Base-by-base conservation (phyloP, 2,113 vertebrate genomes). In the Pseudopipra pipra region DNA sequence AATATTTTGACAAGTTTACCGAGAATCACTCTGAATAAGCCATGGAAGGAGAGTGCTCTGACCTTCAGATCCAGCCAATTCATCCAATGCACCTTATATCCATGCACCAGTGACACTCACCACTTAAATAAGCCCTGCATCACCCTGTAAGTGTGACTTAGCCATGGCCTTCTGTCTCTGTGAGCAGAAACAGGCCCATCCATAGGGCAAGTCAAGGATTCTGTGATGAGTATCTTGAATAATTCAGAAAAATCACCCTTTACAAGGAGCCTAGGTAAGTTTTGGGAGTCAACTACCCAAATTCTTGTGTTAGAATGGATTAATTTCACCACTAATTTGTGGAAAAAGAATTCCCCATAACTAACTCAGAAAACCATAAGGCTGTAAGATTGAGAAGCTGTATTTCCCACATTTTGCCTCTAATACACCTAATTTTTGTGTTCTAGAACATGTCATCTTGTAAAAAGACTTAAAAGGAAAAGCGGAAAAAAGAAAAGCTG, bases 401-500 rank as follows among this genome's bases (percentile, higher is more conserved):
- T 22, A 25, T 68, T 18, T 73, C 21, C 11, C 6, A 72, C 1
- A 33, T 63, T 72, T 61, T 63, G 6, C 5, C 3, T n/a, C 8
- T n/a, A 28, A 44, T 31, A 18, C 27, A 61, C 4, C 2, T 14
- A 6, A 30, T 51, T 72, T 88, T 68, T 5, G 6, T 73, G 9
- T 44, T 31, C 7, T 63, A 8, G 46, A 54, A 10, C 11, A 37
- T 7, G 3, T n/a, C 21, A n/a, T 59, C 27, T 33, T 61, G 28
- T 25, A 31, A 21, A 67, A 51, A 58, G 0, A 6, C 5, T 39
- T 39, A 24, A 25, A 25, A 3, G 18, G 39, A 67, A 18, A 35
- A 54, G 35, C 1, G 25, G 35, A 31, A 37, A 59, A 25, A 28
- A n/a, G 1, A 16, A 37, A 35, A 81, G 14, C 1, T 1, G 1